Conservation (phyloP, 2,888 invertebrate species). For the Epistrophella euchroma region DNA sequence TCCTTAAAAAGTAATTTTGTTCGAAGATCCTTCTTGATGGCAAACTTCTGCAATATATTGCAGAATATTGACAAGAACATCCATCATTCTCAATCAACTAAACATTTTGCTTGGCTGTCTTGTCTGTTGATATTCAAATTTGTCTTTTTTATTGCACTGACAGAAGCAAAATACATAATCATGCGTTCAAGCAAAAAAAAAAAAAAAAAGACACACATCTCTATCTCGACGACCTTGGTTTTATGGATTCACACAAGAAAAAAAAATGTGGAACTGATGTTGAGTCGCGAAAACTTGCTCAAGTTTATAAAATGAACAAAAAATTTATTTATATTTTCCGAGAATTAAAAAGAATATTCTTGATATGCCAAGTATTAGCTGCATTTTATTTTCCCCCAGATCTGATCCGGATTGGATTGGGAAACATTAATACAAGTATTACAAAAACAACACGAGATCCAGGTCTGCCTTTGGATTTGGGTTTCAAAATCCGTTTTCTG, state of each 20-base stretch:
- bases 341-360: too few relatives aligned
- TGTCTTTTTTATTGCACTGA: constrained; percentile 47
- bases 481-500: too few relatives aligned
- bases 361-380: too few relatives aligned
- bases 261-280: not conserved
- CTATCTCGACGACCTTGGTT: constrained; percentile 8
- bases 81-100: constrained; percentile 13
- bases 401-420: too few relatives aligned
- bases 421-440: too few relatives aligned
- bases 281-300: not conserved
- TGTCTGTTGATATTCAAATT: constrained; percentile 38
- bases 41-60: constrained; percentile 25
- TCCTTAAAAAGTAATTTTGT: constrained; percentile 13
- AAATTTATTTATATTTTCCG: too few relatives aligned
- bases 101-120: constrained; percentile 2
- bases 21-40: constrained; percentile 13
- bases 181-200: constrained; percentile 1
- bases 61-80: constrained; percentile 42
- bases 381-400: too few relatives aligned
- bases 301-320: too few relatives aligned
- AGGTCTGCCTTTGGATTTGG: too few relatives aligned
- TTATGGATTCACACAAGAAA: not conserved
- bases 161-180: constrained; percentile 33
- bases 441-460: too few relatives aligned
- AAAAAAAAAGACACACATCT: not conserved